Base-by-base conservation (phyloP, 2,113 vertebrate genomes). In the Petrocephalus zakoni region DNA sequence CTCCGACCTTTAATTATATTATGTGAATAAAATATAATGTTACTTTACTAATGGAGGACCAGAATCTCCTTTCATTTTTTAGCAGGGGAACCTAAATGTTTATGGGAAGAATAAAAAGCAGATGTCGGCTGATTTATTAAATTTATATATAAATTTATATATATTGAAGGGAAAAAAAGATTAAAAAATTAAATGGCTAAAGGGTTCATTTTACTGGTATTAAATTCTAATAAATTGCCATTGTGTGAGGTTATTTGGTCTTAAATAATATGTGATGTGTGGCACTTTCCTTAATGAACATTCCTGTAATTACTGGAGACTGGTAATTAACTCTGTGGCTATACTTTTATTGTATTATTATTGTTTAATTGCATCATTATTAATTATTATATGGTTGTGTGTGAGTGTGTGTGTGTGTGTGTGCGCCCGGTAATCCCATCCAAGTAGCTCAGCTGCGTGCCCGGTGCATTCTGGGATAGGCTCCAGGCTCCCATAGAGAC, bases 281-380 rank as follows among this genome's bases (percentile, higher is more conserved):
- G 88, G 92, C 29, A 75, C 15, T 42, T 78, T 42, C 34, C 15
- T 11, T 91, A 94, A 92, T 92, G 90, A 93, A 82, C 64, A 93
- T 87, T 55, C 89, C 78, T 13, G 5, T 89, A 93, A 93, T 93
- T 93, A 91, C 93, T 93, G 87, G 89, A 91, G 92, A 75, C 58
- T 52, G 90, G 88, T 89, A 94, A 95, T 94, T 94, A 95, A 93
- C 89, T 92, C 92, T 55, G 75, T 92, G 89, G 87, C 90, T 94
- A 92, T 94, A 93, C 90, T 55, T 21, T 92, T 92, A 94, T 52
- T 78, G 72, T 17, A 78, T 78, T 42, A 78, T 42, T 42, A 78
- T 42, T 90, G 92, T 85, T 94, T 93, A 93, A 93, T 94, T 94
- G 93, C 86, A 94, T 95, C 90, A 92, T 87, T 42, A 87, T 61